Percentiles rank a stretch among this genome's conserved stretches.
phyloP scores from a whole-genome alignment of 2,113 vertebrate species.

The Pitta sordida region DNA sequence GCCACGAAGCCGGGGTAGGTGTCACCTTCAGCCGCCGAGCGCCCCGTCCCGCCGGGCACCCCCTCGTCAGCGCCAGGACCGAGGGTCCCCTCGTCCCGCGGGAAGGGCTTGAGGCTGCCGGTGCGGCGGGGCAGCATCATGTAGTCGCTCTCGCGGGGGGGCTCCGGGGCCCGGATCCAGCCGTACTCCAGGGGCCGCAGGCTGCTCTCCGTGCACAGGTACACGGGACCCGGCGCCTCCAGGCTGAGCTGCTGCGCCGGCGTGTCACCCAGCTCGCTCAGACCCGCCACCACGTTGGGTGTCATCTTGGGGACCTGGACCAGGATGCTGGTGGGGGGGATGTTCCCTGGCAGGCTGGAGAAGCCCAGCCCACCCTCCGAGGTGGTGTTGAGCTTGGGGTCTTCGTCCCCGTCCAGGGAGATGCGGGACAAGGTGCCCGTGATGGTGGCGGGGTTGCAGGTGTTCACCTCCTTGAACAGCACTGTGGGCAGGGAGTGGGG shows the following conservation, averaged over 20 bases:
- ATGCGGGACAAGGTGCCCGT: slow-evolving; percentile 95
- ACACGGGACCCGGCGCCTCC: slow-evolving; percentile 85
- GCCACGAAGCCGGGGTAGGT: slow-evolving; percentile 88
- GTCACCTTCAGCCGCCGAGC: slow-evolving; percentile 80
- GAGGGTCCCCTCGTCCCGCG: slow-evolving; percentile 83
- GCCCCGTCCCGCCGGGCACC: slow-evolving; percentile 78
- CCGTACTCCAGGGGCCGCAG: slow-evolving; percentile 81
- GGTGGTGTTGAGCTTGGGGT: slow-evolving; percentile 88
- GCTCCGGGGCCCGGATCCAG: slow-evolving; percentile 80
- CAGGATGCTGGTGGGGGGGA: slow-evolving; percentile 85
- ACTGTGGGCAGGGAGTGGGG: slow-evolving; percentile 66
- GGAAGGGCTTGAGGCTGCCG: slow-evolving; percentile 87
- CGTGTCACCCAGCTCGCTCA: slow-evolving; percentile 84
- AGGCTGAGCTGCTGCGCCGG: slow-evolving; percentile 81
- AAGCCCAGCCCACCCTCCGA: slow-evolving; percentile 88
- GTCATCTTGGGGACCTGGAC: slow-evolving; percentile 88
- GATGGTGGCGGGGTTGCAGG: slow-evolving; percentile 96
- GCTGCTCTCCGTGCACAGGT: slow-evolving; percentile 91
- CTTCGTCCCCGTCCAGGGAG: slow-evolving; percentile 94
- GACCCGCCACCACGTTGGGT: slow-evolving; percentile 66
- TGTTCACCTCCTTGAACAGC: slow-evolving; percentile 97
- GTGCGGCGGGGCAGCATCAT: slow-evolving; percentile 94
- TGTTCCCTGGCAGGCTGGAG: slow-evolving; percentile 91
- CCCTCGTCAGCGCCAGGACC: slow-evolving; percentile 82
- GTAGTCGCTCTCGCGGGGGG: slow-evolving; percentile 88